A percentile compares a stretch with the other conserved stretches of the same genome.
These are phyloP conservation scores for Origma solitaria DNA, from an alignment of 2,113 vertebrate genomes.

Conservation along the genomic window DNA sequence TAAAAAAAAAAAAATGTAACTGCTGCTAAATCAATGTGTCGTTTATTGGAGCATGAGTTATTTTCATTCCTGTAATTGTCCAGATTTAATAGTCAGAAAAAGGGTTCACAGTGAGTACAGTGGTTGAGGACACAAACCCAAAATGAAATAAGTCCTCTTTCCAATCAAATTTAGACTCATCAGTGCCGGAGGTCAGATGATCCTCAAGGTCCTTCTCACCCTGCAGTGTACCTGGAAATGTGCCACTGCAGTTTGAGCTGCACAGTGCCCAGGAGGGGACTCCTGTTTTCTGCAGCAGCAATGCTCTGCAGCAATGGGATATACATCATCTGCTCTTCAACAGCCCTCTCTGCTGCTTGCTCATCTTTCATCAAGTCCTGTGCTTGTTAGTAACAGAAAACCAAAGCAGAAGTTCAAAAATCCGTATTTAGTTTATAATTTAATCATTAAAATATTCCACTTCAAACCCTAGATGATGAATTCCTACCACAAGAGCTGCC, in stretches of 20 bases:
- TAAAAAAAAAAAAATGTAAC: background rate
- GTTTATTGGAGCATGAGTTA: background rate
- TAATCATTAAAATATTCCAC: background rate
- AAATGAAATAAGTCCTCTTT: background rate
- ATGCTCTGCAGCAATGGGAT: rapidly evolving
- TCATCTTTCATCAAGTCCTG: background rate
- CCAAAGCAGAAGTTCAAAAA: background rate
- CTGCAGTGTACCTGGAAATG: background rate
- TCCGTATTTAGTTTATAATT: background rate
- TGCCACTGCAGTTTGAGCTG: background rate
- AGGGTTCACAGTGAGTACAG: background rate
- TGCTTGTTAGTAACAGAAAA: background rate
- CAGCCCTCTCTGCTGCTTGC: background rate
- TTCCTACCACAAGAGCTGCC: background rate
- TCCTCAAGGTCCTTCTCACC: background rate
- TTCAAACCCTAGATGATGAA: background rate
- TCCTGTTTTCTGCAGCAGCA: background rate
- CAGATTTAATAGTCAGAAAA: background rate
- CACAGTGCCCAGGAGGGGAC: background rate
- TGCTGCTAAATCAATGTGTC: background rate
- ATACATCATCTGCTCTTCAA: background rate
- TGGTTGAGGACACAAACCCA: background rate
- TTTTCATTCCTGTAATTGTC: background rate
- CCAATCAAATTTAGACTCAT: background rate
- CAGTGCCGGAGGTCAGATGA: background rate